phyloP scores from a whole-genome alignment of 1,140 invertebrate species.

The Drosophila ironensis region DNA sequence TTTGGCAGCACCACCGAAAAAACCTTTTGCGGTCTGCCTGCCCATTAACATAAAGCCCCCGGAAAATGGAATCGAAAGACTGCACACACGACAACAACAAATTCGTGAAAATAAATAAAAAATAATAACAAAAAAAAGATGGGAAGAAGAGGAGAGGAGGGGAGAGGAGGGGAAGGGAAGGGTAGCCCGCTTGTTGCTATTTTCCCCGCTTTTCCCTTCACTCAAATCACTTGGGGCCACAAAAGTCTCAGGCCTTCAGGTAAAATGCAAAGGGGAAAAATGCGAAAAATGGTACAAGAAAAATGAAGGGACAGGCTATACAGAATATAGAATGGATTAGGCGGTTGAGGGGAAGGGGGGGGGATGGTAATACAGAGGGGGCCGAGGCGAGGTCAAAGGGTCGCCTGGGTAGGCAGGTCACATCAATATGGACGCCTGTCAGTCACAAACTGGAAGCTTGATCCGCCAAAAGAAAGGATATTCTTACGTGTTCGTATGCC shows the following conservation, averaged over 20 bases:
- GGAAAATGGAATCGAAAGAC: slow-evolving; percentile 23
- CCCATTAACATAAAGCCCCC: slow-evolving; percentile 44
- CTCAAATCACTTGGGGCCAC: slow-evolving; percentile 24
- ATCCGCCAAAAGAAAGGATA: too few relatives aligned
- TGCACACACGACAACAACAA: slow-evolving; percentile 30
- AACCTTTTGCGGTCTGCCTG: slow-evolving; percentile 28
- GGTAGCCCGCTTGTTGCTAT: slow-evolving; percentile 30
- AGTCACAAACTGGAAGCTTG: slow-evolving; percentile 28
- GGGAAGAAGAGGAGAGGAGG: too few relatives aligned
- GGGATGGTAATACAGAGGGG: not conserved
- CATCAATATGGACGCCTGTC: slow-evolving; percentile 44
- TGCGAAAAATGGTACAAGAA: not conserved
- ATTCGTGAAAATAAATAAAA: not conserved
- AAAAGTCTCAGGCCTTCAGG: slow-evolving; percentile 25
- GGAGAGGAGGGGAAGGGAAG: too few relatives aligned
- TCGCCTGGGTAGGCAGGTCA: slow-evolving; percentile 16
- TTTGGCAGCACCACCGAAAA: slow-evolving; percentile 33
- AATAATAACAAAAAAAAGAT: too few relatives aligned
- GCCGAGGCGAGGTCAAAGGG: too few relatives aligned
- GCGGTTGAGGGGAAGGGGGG: not conserved
- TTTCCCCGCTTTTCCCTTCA: slow-evolving; percentile 2
- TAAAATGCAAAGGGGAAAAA: slow-evolving; percentile 12
- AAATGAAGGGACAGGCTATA: slow-evolving; percentile 8
- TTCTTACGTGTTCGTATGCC: slow-evolving; percentile 2
- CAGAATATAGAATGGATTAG: not conserved